A percentile compares a stretch with the other conserved stretches of the same genome.
phyloP scores from a whole-genome alignment of 1,140 invertebrate species.

The Orussus abietinus region DNA sequence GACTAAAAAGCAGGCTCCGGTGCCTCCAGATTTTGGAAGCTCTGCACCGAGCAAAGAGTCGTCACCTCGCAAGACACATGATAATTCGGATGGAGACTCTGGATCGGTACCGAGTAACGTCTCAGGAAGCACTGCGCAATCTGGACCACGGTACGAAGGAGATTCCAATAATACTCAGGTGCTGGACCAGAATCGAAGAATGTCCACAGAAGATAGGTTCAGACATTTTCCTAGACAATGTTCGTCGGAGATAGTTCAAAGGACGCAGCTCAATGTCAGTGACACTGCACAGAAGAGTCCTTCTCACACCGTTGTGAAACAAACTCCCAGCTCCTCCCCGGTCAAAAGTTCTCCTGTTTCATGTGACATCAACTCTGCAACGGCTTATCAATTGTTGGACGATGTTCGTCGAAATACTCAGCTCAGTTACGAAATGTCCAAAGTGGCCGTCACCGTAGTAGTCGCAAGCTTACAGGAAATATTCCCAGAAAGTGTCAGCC shows the following conservation, averaged over 20 bases:
- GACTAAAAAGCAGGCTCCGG: slow-evolving; percentile 47
- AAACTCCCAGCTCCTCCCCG: slow-evolving; percentile 28
- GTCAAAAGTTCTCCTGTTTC: slow-evolving; percentile 37
- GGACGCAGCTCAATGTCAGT: slow-evolving; percentile 15
- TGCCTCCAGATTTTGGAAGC: slow-evolving; percentile 46
- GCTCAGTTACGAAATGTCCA: slow-evolving; percentile 81
- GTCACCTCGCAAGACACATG: not conserved
- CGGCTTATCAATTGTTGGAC: slow-evolving; percentile 71
- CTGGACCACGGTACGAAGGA: slow-evolving; percentile 16
- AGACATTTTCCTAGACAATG: slow-evolving; percentile 30
- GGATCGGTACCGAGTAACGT: slow-evolving; percentile 27
- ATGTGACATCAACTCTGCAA: slow-evolving; percentile 53
- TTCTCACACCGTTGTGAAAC: slow-evolving; percentile 21
- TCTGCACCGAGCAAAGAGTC: slow-evolving; percentile 38
- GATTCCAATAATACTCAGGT: slow-evolving; percentile 11
- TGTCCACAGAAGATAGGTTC: slow-evolving; percentile 17
- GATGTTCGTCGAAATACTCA: slow-evolving; percentile 77
- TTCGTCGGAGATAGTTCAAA: slow-evolving; percentile 27
- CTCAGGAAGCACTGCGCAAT: slow-evolving; percentile 28
- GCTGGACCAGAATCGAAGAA: slow-evolving; percentile 12
- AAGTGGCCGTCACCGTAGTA: slow-evolving; percentile 77
- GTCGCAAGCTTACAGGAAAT: slow-evolving; percentile 63
- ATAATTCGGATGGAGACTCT: slow-evolving; percentile 23
- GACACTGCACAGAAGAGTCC: slow-evolving; percentile 33
- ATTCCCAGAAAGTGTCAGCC: slow-evolving; percentile 57